Evolutionary conservation across 2,888 invertebrate genomes (phyloP), one percentile per base, ranked within the genome.

Genomic region (Xestia c-nigrum): DNA sequence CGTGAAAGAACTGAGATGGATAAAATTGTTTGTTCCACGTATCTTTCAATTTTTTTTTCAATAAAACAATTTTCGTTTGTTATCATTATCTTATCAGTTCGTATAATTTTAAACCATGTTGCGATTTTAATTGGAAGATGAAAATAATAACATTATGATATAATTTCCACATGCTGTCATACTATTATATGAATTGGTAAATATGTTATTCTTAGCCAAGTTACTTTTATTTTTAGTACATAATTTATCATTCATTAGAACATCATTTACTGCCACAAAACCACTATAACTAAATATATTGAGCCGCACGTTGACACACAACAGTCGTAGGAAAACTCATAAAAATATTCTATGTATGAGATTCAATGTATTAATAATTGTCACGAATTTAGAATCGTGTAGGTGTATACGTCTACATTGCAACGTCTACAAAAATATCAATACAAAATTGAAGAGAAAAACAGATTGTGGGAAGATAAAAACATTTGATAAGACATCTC

Each of bases 191-290:
- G 38, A 74, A 71, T 69, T 5, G 24, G 71, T 59, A 67, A 80
- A 75, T 71, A n/a, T 74, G 21, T 71, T 55, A 50, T 74, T 65
- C 47, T 55, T 14, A 59, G 81, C 72, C 81, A 80, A 80, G 69
- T 80, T 72, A 59, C 1, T 31, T 70, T 50, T 80, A 81, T 80
- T 67, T 84, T 75, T 72, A 74, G 80, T 74, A 71, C 38, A 59
- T 40, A 57, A 81, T 76, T 57, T 76, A 71, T 74, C 52, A 72
- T 84, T 75, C 46, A 80, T 84, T 75, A 46, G 65, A 46, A 71
- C 65, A 72, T 80, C 46, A 75, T 85, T 82, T 85, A 78, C 78
- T 75, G 83, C 67, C 71, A 73, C 50, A 63, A 50, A 73, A 76
- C 61, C 31, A 70, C 68, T 80, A 67, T 70, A 80, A 64, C 73